Conservation (phyloP, 2,113 vertebrate species). For the Hydrolagus affinis region DNA sequence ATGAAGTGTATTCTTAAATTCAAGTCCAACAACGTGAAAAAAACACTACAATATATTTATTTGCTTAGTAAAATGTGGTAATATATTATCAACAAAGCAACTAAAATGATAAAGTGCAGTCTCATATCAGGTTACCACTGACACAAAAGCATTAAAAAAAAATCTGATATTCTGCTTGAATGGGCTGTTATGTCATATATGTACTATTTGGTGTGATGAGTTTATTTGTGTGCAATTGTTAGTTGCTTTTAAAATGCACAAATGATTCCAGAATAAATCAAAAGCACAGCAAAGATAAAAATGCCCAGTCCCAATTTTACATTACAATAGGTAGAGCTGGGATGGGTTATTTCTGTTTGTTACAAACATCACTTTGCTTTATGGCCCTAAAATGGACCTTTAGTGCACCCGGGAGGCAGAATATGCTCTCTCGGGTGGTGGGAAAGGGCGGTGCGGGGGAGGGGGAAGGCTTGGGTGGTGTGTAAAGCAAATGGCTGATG, state of each 20-base stretch:
- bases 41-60: neutral
- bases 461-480: too few relatives aligned
- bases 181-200: neutral
- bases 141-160: neutral
- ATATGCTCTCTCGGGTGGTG: too few relatives aligned
- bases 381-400: conserved; percentile 14
- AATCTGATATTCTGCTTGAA: neutral
- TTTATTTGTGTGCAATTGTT: conserved; percentile 5
- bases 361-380: conserved; percentile 11
- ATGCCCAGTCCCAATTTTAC: neutral
- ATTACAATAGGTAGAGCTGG: neutral
- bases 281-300: conserved; percentile 14
- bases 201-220: neutral
- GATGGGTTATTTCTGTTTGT: conserved; percentile 9
- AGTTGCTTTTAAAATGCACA: conserved; percentile 19
- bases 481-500: neutral
- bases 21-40: conserved; percentile 16
- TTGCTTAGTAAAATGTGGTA: conserved; percentile 1
- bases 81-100: conserved; percentile 20
- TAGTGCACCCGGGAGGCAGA: neutral
- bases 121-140: neutral
- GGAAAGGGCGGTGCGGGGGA: too few relatives aligned
- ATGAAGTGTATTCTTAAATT: conserved; percentile 29
- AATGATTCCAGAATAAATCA: conserved; percentile 29
- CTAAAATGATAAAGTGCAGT: conserved; percentile 30